Evolutionary conservation across 2,888 invertebrate species (phyloP).

Genomic region (Lagria hirta): DNA sequence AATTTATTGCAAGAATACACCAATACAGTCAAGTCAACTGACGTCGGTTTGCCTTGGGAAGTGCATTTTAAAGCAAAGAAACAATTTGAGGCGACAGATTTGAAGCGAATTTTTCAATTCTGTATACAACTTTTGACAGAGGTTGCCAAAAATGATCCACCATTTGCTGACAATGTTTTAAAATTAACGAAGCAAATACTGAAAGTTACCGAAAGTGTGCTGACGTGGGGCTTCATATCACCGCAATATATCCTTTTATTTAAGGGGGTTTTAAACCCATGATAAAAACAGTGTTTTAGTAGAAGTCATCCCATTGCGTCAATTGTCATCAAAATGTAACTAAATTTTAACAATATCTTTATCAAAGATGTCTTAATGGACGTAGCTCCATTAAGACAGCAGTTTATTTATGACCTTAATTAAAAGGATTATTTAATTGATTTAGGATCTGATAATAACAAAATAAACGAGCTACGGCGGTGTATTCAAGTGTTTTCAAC

Average conservation of each 20-base stretch:
- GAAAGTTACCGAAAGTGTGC: conserved; percentile 74
- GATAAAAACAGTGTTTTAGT: too few species aligned
- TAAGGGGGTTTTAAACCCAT: too few species aligned
- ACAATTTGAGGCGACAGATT: conserved; percentile 78
- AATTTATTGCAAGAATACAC: conserved; percentile 88
- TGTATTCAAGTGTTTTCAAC: too few species aligned
- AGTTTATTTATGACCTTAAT: too few species aligned
- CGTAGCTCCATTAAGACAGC: too few species aligned
- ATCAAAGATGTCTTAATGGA: too few species aligned
- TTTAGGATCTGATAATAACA: too few species aligned
- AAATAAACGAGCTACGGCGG: too few species aligned
- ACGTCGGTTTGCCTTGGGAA: conserved; percentile 87
- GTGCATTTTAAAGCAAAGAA: conserved; percentile 81
- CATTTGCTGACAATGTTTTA: conserved; percentile 57
- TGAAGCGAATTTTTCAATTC: conserved; percentile 79
- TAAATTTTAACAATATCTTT: too few species aligned
- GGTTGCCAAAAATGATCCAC: conserved; percentile 57
- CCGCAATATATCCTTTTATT: conserved; percentile 55
- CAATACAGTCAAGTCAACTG: conserved; percentile 79
- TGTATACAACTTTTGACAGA: conserved; percentile 65
- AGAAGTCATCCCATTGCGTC: too few species aligned
- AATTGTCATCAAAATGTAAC: too few species aligned
- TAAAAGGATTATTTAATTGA: too few species aligned
- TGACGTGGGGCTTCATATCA: conserved; percentile 81
- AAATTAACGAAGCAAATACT: conserved; percentile 68